Percentiles rank a stretch among this genome's conserved stretches.
These are phyloP conservation scores for Plectropomus leopardus DNA, from an alignment of 2,113 vertebrate genomes.

Conservation along the genomic window DNA sequence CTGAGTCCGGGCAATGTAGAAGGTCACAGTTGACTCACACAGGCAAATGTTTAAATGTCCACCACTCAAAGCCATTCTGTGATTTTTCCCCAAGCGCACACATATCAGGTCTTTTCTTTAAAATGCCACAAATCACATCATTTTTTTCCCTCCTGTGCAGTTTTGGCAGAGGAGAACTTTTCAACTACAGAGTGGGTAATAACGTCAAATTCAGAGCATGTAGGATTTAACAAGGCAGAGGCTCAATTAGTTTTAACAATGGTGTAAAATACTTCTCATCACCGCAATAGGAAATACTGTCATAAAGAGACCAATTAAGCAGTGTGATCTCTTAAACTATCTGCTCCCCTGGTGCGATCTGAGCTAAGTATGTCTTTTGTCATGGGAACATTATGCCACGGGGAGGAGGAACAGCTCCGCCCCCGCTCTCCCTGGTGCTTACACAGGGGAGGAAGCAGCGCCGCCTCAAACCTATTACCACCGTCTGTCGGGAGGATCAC, in stretches of 20 bases:
- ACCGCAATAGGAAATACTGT: slow-evolving; percentile 52
- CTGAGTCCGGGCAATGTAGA: slow-evolving; percentile 46
- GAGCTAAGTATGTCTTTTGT: slow-evolving; percentile 49
- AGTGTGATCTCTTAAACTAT: slow-evolving; percentile 53
- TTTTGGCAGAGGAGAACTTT: slow-evolving; percentile 26
- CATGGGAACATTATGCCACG: slow-evolving; percentile 35
- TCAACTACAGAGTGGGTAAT: not conserved
- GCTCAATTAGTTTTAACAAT: slow-evolving; percentile 64
- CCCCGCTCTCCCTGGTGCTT: slow-evolving; percentile 24
- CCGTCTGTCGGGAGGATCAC: slow-evolving; percentile 31
- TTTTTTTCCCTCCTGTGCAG: not conserved
- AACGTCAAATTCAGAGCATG: slow-evolving; percentile 33
- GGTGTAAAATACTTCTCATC: slow-evolving; percentile 66
- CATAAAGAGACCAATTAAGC: slow-evolving; percentile 72
- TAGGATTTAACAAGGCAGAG: slow-evolving; percentile 48
- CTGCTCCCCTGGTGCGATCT: slow-evolving; percentile 34
- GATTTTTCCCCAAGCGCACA: not conserved
- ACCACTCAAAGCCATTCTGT: slow-evolving; percentile 21
- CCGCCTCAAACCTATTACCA: slow-evolving; percentile 16
- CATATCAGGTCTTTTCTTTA: not conserved
- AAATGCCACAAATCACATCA: slow-evolving; percentile 14
- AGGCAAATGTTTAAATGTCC: slow-evolving; percentile 50
- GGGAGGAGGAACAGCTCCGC: slow-evolving; percentile 27
- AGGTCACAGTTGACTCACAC: slow-evolving; percentile 70
- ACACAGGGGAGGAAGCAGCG: slow-evolving; percentile 2